Base-by-base conservation (phyloP, 37 sponge, comb jelly and placozoan genomes). In the Tethya wilhelma region DNA sequence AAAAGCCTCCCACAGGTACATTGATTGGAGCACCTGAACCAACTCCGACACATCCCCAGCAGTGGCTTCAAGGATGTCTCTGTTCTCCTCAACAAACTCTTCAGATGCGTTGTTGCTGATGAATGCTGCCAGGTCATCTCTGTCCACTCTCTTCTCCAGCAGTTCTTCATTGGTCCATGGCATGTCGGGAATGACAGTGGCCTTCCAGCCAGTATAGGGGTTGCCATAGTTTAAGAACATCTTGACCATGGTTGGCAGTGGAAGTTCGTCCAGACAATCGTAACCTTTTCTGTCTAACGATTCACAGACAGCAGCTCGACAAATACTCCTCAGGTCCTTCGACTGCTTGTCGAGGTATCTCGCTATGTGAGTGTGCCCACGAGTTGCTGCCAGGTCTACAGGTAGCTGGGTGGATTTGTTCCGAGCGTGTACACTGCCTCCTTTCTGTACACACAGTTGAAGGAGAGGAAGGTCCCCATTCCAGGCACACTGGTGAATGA, bases 91-190 rank as follows among this genome's bases (percentile, higher is more conserved):
- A 26, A 79, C 22, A 58, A 80, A 87, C 36, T 80, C 80, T 42
- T 64, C 59, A 29, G 46, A 46, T 20, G 88, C 81, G 65, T 87
- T 63, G 1, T 36, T 49, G 29, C 23, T 39, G 6, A 87, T 65
- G 67, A 87, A 87, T 34, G 23, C n/a, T 7, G 37, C 23, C 59
- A 87, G 46, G 0, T 87, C 88, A 4, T 0, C 14, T 22, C 9
- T 32, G 11, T 12, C 38, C 4, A 75, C 81, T 25, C 29, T 62
- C 7, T 74, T 69, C 1, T 53, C 29, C 14, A 28, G n/a, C 55
- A 87, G 32, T 17, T 87, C 81, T 37, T 87, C 88, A 26, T 29
- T 49, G 17, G 70, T 75, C 88, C 88, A 87, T 14, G 88, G 88
- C n/a, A 39, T 32, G 22, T 45, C 69, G 6, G 81, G 81, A 23